phyloP scores from a whole-genome alignment of 2,888 invertebrate genomes.

The Thumatha senex region DNA sequence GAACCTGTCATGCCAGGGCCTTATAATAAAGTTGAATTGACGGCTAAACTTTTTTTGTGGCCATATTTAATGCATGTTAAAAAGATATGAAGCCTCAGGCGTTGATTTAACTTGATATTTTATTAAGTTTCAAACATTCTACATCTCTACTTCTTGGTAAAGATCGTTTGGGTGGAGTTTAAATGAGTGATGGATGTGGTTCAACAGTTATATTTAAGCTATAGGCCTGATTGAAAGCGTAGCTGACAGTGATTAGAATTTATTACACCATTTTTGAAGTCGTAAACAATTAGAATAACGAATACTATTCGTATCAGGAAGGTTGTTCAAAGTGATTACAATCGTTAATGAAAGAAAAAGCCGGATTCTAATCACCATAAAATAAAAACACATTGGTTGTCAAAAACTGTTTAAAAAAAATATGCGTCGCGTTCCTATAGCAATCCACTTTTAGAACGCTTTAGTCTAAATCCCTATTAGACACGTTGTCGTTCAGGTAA shows the following conservation, averaged over 20 bases:
- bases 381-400: too few species aligned
- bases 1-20: conserved; percentile 40
- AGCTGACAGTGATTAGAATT: background rate
- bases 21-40: background rate
- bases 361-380: too few species aligned
- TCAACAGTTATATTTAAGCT: background rate
- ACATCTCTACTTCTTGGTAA: conserved; percentile 6
- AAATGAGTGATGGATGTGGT: conserved; percentile 9
- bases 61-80: conserved; percentile 3
- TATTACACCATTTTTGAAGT: background rate
- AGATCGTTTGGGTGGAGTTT: background rate
- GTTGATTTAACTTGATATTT: background rate
- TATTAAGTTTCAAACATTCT: background rate
- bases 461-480: too few species aligned
- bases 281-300: background rate
- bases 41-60: conserved; percentile 1
- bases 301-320: background rate
- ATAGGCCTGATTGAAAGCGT: conserved; percentile 3
- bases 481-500: too few species aligned
- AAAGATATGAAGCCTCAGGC: conserved; percentile 3
- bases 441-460: too few species aligned
- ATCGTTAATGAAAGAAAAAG: background rate
- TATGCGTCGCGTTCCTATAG: too few species aligned
- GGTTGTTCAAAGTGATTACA: background rate
- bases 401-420: too few species aligned